Conservation (phyloP, 2,797 vertebrate genomes). For the Anabas testudineus region DNA sequence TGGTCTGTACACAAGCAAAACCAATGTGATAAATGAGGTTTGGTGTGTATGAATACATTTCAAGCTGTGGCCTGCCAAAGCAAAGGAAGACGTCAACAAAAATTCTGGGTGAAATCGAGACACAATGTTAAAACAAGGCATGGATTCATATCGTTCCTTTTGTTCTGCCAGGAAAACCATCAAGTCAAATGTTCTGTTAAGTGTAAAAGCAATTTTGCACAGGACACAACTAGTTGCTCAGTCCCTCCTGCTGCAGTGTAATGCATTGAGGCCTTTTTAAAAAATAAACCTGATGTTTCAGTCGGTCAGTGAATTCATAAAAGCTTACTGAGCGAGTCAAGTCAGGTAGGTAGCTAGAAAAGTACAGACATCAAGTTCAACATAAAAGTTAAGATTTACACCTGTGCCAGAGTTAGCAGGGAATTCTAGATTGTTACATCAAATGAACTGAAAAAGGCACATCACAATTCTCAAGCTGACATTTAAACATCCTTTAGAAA, state of each 20-base stretch:
- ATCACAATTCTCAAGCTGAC: constrained; percentile 70
- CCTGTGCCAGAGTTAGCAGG: constrained; percentile 23
- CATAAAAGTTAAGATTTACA: constrained; percentile 42
- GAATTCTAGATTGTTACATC: constrained; percentile 33
- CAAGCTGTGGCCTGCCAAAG: constrained; percentile 5
- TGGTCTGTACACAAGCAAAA: constrained; percentile 26
- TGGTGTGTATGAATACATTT: constrained; percentile 16
- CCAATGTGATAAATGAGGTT: constrained; percentile 10
- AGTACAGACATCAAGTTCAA: constrained; percentile 59
- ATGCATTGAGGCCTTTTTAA: constrained; percentile 39
- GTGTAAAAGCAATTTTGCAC: constrained; percentile 23
- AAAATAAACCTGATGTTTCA: constrained; percentile 64
- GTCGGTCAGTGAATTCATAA: constrained; percentile 46
- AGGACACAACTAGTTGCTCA: constrained; percentile 13
- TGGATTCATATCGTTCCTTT: neutral
- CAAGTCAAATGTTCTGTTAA: neutral
- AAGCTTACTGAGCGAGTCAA: constrained; percentile 54
- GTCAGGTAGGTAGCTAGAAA: constrained; percentile 60
- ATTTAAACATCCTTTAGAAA: constrained; percentile 56
- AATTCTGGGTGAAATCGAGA: neutral
- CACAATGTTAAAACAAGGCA: constrained; percentile 5
- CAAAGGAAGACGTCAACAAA: constrained; percentile 38
- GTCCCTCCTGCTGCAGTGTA: constrained; percentile 28
- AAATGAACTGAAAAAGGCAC: constrained; percentile 81
- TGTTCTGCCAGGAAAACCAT: constrained; percentile 4